phyloP scores from a whole-genome alignment of 2,797 vertebrate genomes.

The Bovichtus diacanthus region DNA sequence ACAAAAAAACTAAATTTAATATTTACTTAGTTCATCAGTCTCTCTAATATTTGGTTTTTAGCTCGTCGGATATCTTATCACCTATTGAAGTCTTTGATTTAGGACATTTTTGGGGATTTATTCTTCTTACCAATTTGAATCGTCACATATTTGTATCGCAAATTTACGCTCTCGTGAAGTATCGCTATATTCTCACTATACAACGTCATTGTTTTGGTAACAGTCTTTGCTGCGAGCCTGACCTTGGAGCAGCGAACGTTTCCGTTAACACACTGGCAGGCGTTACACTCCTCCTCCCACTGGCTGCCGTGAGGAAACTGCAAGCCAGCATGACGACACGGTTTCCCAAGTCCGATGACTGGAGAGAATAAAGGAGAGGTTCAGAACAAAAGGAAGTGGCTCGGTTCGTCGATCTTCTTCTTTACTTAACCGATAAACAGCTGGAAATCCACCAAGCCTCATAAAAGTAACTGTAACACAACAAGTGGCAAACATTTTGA shows the following conservation, averaged over 20 bases:
- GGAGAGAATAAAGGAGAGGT: slow-evolving; percentile 3
- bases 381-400: not conserved
- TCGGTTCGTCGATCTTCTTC: not conserved
- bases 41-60: too few species aligned
- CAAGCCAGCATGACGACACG: slow-evolving; percentile 87
- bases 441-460: not conserved
- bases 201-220: not conserved
- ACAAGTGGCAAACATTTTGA: not conserved
- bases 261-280: slow-evolving; percentile 91
- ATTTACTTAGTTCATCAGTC: too few species aligned
- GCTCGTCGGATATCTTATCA: too few species aligned
- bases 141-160: too few species aligned
- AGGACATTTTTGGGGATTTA: too few species aligned
- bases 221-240: not conserved
- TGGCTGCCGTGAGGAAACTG: slow-evolving; percentile 89
- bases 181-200: too few species aligned
- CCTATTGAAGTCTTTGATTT: too few species aligned
- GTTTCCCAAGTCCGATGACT: slow-evolving; percentile 90
- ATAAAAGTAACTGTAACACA: not conserved
- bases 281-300: slow-evolving; percentile 94
- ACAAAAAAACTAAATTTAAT: too few species aligned
- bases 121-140: too few species aligned
- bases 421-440: not conserved
- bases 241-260: slow-evolving; percentile 93
- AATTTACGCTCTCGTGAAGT: too few species aligned